Evolutionary conservation across 2,113 vertebrate species (phyloP).

Genomic region (Mustela nigripes): DNA sequence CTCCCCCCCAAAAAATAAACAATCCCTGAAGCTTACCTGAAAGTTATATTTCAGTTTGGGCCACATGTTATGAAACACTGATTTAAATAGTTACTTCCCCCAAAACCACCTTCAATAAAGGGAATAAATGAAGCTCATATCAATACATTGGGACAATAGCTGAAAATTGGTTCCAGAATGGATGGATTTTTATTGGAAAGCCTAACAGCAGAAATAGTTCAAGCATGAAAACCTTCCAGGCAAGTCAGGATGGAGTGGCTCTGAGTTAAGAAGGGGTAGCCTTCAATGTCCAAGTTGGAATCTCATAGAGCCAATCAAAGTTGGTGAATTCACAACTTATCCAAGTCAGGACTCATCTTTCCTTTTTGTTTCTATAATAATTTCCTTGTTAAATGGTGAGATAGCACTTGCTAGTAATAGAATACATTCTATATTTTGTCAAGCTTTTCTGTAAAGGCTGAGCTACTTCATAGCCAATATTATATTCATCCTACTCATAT

Average conservation of each 20-base stretch:
- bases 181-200: neutral
- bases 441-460: slow-evolving; percentile 52
- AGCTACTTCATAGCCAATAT: slow-evolving; percentile 78
- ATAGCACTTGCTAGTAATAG: neutral
- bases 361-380: neutral
- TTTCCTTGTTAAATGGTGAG: neutral
- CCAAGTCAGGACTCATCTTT: neutral
- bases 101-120: neutral
- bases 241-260: neutral
- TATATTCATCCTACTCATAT: slow-evolving; percentile 60
- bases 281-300: neutral
- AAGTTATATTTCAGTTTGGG: neutral
- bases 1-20: neutral
- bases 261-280: neutral
- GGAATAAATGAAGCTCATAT: neutral
- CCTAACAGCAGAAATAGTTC: neutral
- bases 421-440: neutral
- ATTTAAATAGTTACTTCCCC: neutral
- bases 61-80: neutral
- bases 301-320: neutral
- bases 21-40: neutral
- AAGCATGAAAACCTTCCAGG: neutral
- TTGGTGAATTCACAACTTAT: neutral
- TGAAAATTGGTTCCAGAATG: neutral
- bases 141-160: neutral